Conservation (phyloP, 2,113 vertebrate genomes). For the Vidua macroura region DNA sequence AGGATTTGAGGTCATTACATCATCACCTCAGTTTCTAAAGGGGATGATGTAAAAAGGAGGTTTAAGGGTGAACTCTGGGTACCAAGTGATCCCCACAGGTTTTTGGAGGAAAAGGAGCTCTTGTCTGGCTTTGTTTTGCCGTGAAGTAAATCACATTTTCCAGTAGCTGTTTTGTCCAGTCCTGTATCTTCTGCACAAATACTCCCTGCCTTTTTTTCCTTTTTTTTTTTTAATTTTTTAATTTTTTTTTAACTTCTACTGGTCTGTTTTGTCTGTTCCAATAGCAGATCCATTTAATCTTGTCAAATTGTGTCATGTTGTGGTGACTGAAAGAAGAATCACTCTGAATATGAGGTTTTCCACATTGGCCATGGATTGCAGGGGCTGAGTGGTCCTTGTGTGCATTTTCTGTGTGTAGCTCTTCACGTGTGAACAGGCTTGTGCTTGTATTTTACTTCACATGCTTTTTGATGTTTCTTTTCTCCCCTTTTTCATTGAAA, state of each 20-base stretch:
- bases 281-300: constrained; percentile 21
- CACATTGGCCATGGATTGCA: background rate
- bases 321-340: background rate
- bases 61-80: background rate
- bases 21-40: background rate
- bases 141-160: background rate
- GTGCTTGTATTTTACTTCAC: constrained; percentile 53
- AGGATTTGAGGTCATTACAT: background rate
- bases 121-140: background rate
- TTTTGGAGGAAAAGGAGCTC: background rate
- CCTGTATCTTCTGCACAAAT: background rate
- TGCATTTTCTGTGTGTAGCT: background rate
- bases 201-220: background rate
- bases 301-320: background rate
- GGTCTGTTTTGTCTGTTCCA: background rate
- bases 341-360: background rate
- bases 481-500: constrained; percentile 59
- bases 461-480: constrained; percentile 74
- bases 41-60: background rate
- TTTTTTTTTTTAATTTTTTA: too few relatives aligned
- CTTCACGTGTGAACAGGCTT: background rate
- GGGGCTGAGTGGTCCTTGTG: background rate
- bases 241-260: background rate
- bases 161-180: background rate
- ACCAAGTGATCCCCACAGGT: background rate